Evolutionary conservation across 2,113 vertebrate genomes (phyloP).

Genomic region (Tupaia tana): DNA sequence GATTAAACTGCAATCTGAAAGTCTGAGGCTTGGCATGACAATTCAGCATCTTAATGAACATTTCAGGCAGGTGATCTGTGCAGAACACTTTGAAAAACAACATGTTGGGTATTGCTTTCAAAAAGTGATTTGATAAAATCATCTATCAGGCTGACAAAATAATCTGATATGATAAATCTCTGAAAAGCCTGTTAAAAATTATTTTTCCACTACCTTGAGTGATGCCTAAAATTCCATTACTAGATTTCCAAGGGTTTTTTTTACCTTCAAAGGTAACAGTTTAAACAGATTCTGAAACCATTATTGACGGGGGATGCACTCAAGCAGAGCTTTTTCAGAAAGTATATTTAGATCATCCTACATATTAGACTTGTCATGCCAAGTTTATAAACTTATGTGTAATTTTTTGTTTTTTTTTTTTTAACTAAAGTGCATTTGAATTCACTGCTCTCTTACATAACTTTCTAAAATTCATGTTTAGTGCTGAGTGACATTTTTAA

Average conservation of each 20-base stretch:
- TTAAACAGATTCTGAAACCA: slow-evolving; percentile 9
- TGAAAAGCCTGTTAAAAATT: slow-evolving; percentile 28
- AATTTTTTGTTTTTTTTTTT: too few relatives aligned
- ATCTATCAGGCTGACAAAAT: background rate
- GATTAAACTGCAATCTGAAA: slow-evolving; percentile 2
- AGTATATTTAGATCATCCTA: background rate
- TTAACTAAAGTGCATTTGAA: background rate
- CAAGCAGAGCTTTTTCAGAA: background rate
- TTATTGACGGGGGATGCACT: background rate
- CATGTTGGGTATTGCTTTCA: background rate
- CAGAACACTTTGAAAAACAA: slow-evolving; percentile 14
- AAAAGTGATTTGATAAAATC: slow-evolving; percentile 47
- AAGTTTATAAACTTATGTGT: background rate
- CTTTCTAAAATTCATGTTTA: slow-evolving; percentile 31
- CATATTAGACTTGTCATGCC: background rate
- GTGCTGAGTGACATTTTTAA: background rate
- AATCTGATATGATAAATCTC: slow-evolving; percentile 4
- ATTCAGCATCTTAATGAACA: slow-evolving; percentile 48
- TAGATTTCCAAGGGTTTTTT: background rate
- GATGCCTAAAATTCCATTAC: slow-evolving; percentile 15
- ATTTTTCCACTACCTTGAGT: background rate
- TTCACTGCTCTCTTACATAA: background rate
- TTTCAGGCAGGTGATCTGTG: background rate
- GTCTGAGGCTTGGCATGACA: background rate
- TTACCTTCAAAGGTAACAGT: background rate